Evolutionary conservation across 2,797 vertebrate genomes (phyloP).

Genomic region (Acipenser ruthenus): DNA sequence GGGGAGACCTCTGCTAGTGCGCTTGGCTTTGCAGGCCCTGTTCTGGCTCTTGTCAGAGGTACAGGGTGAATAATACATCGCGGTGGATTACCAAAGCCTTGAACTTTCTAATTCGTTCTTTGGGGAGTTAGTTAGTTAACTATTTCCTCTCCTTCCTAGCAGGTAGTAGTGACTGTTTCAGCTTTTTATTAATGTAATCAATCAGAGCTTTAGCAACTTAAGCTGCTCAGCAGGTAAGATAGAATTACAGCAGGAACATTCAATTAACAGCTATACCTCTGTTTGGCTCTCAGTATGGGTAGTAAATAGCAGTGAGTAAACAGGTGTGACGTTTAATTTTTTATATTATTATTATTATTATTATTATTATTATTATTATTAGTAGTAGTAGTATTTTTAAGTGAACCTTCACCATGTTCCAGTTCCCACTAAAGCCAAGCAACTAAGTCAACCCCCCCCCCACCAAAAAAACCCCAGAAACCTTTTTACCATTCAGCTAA

Average conservation of each 20-base stretch:
- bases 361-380: background rate
- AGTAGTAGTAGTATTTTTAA: background rate
- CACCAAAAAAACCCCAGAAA: background rate
- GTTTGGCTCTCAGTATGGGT: slow-evolving; percentile 17
- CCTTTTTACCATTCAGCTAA: background rate
- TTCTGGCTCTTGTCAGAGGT: slow-evolving; percentile 73
- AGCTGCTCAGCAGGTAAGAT: too few species aligned
- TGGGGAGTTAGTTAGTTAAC: slow-evolving; percentile 9
- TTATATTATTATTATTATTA: background rate
- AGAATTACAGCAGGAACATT: too few species aligned
- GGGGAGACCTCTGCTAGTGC: slow-evolving; percentile 52
- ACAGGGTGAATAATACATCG: slow-evolving; percentile 33
- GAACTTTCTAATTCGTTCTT: slow-evolving; percentile 44
- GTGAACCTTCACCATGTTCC: background rate
- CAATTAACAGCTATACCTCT: too few species aligned
- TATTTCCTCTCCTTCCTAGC: background rate
- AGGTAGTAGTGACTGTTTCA: background rate
- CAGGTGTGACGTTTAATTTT: background rate
- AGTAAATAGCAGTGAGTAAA: slow-evolving; percentile 3
- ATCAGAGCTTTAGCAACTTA: too few species aligned
- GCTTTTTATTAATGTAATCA: background rate
- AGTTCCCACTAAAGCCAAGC: background rate
- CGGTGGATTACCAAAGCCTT: slow-evolving; percentile 28
- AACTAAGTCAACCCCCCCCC: background rate
- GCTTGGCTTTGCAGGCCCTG: slow-evolving; percentile 53